phyloP scores from a whole-genome alignment of 2,113 vertebrate genomes.

The Plecturocebus donacophilus region DNA sequence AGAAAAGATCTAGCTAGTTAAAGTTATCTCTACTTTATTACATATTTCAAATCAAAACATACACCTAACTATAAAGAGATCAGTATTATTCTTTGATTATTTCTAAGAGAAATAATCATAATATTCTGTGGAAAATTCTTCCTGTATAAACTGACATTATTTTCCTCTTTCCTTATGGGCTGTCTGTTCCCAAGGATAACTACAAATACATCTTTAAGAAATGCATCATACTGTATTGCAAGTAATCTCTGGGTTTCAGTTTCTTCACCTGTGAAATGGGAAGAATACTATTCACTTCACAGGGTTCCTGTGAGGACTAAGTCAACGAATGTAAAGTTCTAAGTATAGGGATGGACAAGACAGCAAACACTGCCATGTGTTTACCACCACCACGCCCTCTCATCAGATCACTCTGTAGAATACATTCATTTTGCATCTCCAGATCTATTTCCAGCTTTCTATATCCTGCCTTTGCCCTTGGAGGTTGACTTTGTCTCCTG shows the following conservation, averaged over 20 bases:
- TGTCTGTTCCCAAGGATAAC: neutral
- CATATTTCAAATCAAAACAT: neutral
- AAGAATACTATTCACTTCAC: neutral
- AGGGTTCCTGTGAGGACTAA: neutral
- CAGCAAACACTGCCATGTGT: neutral
- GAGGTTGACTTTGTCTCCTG: neutral
- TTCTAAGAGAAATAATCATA: constrained; percentile 6
- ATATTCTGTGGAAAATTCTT: neutral
- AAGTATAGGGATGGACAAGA: neutral
- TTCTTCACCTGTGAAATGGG: neutral
- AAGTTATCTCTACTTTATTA: neutral
- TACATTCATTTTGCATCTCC: neutral
- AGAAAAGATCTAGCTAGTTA: neutral
- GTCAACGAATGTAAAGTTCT: neutral
- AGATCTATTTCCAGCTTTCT: neutral
- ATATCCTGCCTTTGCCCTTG: accelerated
- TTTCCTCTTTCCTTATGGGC: neutral
- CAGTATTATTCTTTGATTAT: neutral
- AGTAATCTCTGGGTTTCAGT: neutral
- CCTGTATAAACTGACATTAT: neutral
- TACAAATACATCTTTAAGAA: neutral
- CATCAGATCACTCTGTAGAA: neutral
- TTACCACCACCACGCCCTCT: neutral
- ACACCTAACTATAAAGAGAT: neutral
- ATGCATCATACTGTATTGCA: neutral